Evolutionary conservation across 2,888 invertebrate genomes (phyloP).

Genomic region (Eupithecia subfuscata): DNA sequence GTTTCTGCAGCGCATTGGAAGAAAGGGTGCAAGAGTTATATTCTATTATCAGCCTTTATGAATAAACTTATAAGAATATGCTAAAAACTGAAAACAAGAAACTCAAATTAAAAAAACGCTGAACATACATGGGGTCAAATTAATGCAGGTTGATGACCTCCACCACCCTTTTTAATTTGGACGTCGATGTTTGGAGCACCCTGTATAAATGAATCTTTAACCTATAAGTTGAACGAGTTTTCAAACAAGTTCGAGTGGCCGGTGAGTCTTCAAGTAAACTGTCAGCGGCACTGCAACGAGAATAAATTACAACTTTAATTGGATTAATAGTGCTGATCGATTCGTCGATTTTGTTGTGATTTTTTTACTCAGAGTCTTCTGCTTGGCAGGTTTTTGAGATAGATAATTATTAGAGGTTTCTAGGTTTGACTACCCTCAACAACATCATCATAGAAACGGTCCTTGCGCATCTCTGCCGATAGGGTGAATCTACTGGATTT

Average conservation of each 20-base stretch:
- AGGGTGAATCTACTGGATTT: no score
- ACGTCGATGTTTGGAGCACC: no score
- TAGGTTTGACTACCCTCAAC: no score
- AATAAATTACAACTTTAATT: slow-evolving; percentile 51
- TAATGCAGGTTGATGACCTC: no score
- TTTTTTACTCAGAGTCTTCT: slow-evolving; percentile 9
- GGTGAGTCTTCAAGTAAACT: slow-evolving; percentile 42
- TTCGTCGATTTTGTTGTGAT: slow-evolving; percentile 24
- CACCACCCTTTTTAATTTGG: no score
- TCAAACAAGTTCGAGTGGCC: slow-evolving; percentile 40
- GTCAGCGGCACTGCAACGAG: slow-evolving; percentile 47
- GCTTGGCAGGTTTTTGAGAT: not conserved
- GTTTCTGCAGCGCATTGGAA: no score
- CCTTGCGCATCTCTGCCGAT: no score
- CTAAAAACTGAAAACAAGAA: no score
- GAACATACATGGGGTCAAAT: no score
- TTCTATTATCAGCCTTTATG: no score
- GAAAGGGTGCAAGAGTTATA: no score
- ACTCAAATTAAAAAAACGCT: not conserved
- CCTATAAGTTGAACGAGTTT: slow-evolving; percentile 41
- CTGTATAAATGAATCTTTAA: not conserved
- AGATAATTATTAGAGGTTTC: not conserved
- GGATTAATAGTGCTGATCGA: slow-evolving; percentile 40
- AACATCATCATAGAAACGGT: not conserved
- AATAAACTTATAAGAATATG: no score